Percentiles rank a stretch among this genome's conserved stretches.
phyloP scores from a whole-genome alignment of 1,140 invertebrate genomes.

The Temnothorax longispinosus region DNA sequence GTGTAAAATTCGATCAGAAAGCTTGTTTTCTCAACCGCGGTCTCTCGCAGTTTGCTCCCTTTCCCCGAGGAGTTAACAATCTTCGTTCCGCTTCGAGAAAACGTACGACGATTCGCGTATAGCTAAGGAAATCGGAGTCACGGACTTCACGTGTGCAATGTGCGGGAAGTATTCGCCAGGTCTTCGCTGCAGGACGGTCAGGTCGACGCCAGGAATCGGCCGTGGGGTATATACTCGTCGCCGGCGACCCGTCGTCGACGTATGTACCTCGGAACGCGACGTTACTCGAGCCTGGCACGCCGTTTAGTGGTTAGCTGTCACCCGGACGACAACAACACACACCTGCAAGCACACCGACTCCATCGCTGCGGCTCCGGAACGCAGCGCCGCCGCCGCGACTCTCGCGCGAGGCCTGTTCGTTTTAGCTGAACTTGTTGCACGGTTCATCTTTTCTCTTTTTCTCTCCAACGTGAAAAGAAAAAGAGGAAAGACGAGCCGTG shows the following conservation, averaged over 20 bases:
- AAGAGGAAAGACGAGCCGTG: no score
- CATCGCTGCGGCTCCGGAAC: slow-evolving; percentile 40
- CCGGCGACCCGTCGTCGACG: not conserved
- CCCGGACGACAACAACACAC: slow-evolving; percentile 20
- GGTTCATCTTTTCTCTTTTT: no score
- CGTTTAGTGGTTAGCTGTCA: not conserved
- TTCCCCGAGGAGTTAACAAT: no score
- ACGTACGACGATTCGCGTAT: no score
- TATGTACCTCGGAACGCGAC: not conserved
- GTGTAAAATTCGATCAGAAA: not conserved
- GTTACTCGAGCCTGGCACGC: no score
- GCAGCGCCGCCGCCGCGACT: not conserved
- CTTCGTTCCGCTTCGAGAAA: not conserved
- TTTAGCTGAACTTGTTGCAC: no score
- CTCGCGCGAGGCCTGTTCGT: not conserved
- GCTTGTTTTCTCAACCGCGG: not conserved
- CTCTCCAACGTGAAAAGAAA: no score
- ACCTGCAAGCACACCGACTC: slow-evolving; percentile 7
- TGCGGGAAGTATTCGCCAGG: not conserved
- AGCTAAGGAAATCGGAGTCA: not conserved
- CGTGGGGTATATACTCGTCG: not conserved
- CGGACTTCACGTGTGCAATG: not conserved
- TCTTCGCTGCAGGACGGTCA: no score
- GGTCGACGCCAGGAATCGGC: not conserved
- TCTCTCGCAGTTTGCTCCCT: not conserved